These are phyloP conservation scores for Nycticorax nycticorax DNA, from an alignment of 2,113 vertebrate species.

Conservation along the genomic window DNA sequence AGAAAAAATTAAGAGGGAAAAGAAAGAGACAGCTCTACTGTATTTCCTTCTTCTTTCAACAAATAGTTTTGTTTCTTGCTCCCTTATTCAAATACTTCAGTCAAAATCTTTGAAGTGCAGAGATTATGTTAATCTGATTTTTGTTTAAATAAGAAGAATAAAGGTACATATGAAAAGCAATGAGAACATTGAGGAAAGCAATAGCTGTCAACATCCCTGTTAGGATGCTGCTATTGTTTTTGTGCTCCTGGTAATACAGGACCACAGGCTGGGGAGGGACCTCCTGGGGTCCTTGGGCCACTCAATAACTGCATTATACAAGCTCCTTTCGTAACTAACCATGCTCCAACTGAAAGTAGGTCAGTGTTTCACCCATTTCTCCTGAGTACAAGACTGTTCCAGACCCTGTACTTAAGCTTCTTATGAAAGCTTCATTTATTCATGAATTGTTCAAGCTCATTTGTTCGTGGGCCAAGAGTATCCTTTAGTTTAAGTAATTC, in stretches of 20 bases:
- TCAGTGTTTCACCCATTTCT: constrained; percentile 14
- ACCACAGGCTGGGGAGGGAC: background rate
- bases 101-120: background rate
- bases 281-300: background rate
- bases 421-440: background rate
- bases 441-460: background rate
- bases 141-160: background rate
- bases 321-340: background rate
- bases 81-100: background rate
- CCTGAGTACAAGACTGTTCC: background rate
- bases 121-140: background rate
- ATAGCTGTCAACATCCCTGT: background rate
- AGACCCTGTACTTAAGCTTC: background rate
- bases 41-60: background rate
- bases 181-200: background rate
- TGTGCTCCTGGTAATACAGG: background rate
- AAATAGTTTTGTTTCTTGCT: background rate
- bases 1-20: background rate
- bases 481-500: constrained; percentile 27
- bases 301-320: background rate
- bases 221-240: background rate
- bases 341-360: background rate
- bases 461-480: constrained; percentile 22
- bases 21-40: background rate
- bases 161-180: background rate